Evolutionary conservation across 2,888 invertebrate genomes (phyloP).

Genomic region (Machimus atricapillus): DNA sequence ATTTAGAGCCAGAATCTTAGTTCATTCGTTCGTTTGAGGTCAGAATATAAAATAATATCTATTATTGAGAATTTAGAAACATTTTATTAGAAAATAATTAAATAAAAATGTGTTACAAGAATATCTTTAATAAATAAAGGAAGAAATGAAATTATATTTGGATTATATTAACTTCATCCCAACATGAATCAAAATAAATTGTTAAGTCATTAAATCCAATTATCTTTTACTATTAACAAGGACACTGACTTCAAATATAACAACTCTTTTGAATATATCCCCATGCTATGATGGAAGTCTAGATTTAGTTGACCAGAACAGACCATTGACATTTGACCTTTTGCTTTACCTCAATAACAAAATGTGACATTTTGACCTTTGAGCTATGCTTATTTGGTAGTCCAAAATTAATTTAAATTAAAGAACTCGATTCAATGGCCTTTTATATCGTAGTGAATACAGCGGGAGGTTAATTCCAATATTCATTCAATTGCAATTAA

Average conservation of each 20-base stretch:
- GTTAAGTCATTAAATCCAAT: not conserved
- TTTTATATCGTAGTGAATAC: not conserved
- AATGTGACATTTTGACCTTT: not conserved
- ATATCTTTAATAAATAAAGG: not conserved
- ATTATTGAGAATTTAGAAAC: too few species aligned
- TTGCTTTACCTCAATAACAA: not conserved
- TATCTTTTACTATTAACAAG: not conserved
- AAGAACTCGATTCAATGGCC: not conserved
- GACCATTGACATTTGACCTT: not conserved
- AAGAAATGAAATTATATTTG: too few species aligned
- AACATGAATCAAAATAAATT: not conserved
- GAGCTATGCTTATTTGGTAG: not conserved
- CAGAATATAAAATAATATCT: too few species aligned
- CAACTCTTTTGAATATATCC: not conserved
- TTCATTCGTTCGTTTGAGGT: too few species aligned
- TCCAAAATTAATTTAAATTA: not conserved
- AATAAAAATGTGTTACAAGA: not conserved
- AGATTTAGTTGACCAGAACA: not conserved
- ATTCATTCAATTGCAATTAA: not conserved
- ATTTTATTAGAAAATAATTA: too few species aligned
- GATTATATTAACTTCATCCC: too few species aligned
- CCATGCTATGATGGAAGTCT: not conserved
- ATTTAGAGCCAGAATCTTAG: too few species aligned
- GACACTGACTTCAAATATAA: not conserved
- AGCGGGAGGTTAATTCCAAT: not conserved